A percentile compares a stretch with the other conserved stretches of the same genome.
Evolutionary conservation across 2,888 invertebrate genomes (phyloP).

Genomic region (Andrena praecox): DNA sequence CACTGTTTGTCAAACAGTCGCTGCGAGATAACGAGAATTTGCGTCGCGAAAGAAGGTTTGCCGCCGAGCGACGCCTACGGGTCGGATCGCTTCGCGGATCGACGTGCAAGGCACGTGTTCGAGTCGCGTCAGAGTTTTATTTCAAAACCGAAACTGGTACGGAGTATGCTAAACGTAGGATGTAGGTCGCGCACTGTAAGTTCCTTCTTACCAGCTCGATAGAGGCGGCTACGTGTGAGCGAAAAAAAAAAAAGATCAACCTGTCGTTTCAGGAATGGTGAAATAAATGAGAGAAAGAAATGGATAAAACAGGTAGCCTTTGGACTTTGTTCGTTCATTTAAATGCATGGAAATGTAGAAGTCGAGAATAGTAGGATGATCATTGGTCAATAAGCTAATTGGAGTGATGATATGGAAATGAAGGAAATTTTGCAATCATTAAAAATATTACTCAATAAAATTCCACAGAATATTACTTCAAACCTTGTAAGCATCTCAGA

Average conservation of each 20-base stretch:
- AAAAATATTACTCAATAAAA: no score
- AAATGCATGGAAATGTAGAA: no score
- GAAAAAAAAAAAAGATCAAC: not conserved
- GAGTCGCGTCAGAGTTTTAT: slow-evolving; percentile 47
- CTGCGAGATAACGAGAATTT: slow-evolving; percentile 32
- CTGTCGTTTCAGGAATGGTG: not conserved
- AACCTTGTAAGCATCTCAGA: no score
- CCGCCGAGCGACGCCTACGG: slow-evolving; percentile 50
- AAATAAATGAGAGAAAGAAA: not conserved
- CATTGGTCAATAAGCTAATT: no score
- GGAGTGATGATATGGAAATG: no score
- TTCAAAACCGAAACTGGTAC: slow-evolving; percentile 60
- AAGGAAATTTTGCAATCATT: no score
- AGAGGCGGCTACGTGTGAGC: slow-evolving; percentile 7
- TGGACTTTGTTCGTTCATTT: no score
- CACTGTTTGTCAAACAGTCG: slow-evolving; percentile 27
- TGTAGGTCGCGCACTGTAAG: slow-evolving; percentile 45
- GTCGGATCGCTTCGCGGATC: slow-evolving; percentile 25
- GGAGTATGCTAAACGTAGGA: slow-evolving; percentile 57
- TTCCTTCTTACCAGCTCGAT: slow-evolving; percentile 26
- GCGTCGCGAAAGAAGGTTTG: slow-evolving; percentile 33
- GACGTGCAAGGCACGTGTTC: slow-evolving; percentile 21
- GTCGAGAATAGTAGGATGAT: no score
- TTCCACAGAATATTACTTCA: no score
- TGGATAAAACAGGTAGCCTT: no score